Conservation (phyloP, 1,140 invertebrate species). For the Drosophila orena region DNA sequence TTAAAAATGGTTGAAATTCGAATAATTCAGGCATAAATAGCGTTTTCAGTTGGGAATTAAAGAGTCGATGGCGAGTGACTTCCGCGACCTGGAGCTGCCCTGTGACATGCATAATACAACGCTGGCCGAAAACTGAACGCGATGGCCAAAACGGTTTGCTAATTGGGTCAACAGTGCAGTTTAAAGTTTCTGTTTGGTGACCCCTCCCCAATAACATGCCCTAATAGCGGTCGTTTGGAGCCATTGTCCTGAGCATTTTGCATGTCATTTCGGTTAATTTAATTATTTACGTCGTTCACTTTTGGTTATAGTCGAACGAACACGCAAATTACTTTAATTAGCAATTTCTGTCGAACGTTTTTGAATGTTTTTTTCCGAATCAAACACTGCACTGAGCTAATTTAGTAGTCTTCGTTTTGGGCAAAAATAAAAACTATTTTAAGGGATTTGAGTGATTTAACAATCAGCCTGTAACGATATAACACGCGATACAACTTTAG, state of each 20-base stretch:
- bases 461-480: too few relatives aligned
- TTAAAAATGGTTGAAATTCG: slow-evolving; percentile 28
- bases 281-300: slow-evolving; percentile 66
- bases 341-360: slow-evolving; percentile 54
- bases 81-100: slow-evolving; percentile 17
- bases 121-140: slow-evolving; percentile 26
- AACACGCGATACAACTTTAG: too few relatives aligned
- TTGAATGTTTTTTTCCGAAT: slow-evolving; percentile 17
- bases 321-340: slow-evolving; percentile 71
- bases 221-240: slow-evolving; percentile 21
- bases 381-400: slow-evolving; percentile 5
- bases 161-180: slow-evolving; percentile 68
- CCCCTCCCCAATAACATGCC: slow-evolving; percentile 6
- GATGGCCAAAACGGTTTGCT: slow-evolving; percentile 52
- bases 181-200: slow-evolving; percentile 13
- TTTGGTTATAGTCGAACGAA: slow-evolving; percentile 32
- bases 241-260: slow-evolving; percentile 49
- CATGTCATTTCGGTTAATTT: slow-evolving; percentile 74
- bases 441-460: too few relatives aligned
- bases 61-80: slow-evolving; percentile 11
- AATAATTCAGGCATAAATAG: slow-evolving; percentile 6
- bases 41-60: slow-evolving; percentile 15
- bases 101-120: slow-evolving; percentile 47
- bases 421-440: not conserved
- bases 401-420: not conserved